Evolutionary conservation across 1,140 invertebrate genomes (phyloP), one percentile per base, ranked within the genome.

Genomic region (Cydia amplana): DNA sequence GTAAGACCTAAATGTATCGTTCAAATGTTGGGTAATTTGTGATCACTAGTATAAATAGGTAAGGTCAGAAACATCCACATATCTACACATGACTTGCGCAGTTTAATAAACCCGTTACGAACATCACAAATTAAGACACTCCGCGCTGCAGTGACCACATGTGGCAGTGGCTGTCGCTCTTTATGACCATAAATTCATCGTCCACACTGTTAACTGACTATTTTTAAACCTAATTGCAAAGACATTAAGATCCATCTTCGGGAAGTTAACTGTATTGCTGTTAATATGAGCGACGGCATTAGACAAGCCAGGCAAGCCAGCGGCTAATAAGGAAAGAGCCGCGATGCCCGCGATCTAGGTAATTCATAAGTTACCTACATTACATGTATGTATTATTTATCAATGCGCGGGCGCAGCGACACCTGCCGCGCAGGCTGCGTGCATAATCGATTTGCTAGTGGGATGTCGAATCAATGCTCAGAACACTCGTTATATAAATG

Each of bases 251-350:
- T 3, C 43, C 43, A 14, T 14, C 10, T 14, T 9, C 43, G 2
- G 43, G 14, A 16, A 46, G 43, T 14, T 46, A 16, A 46, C 2
- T 46, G 14, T 16, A 46, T 12, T 46, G 43, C 43, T 16, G 43
- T 46, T 46, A 16, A 10, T 18, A 55, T 23, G 55, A 20, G 55
- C n/a, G 20, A 60, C 6, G 7, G 55, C 18, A 23, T 60, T 23
- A 60, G 55, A 70, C 64, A 32, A 67, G 64, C 28, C 16, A 60
- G 55, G 43, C 64, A 32, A 67, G 64, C 28, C 16, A 40, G 9
- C 32, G 65, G 32, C 65, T 70, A 70, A 70, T 70, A 70, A 70
- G 65, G 65, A 70, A 28, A 67, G 65, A 10, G 65, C 36, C 64
- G 64, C 32, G n/a, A 70, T 36, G 65, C 36, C 36, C 64, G 64